phyloP scores from a whole-genome alignment of 2,888 invertebrate species.

The Caenorhabditis macrosperma region DNA sequence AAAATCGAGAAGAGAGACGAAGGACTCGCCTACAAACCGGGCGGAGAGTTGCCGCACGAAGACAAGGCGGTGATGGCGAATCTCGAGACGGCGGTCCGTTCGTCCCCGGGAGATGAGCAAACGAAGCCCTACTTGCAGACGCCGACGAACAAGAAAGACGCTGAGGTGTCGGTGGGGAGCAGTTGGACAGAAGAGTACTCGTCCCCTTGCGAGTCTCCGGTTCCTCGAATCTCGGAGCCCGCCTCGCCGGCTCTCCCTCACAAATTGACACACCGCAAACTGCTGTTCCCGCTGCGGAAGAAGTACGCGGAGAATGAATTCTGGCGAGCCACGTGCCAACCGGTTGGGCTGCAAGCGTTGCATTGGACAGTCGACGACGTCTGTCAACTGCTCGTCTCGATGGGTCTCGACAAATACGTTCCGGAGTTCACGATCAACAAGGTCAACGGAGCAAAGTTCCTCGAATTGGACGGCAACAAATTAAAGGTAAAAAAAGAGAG shows the following conservation, averaged over 20 bases:
- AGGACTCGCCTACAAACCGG: slow-evolving; percentile 63
- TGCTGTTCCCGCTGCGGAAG: slow-evolving; percentile 77
- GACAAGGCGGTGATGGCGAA: slow-evolving; percentile 74
- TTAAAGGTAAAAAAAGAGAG: slow-evolving; percentile 84
- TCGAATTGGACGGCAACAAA: slow-evolving; percentile 92
- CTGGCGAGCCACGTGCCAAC: slow-evolving; percentile 75
- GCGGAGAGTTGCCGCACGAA: slow-evolving; percentile 65
- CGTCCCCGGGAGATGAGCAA: background rate
- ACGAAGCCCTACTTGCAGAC: slow-evolving; percentile 1
- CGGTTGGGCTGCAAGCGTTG: slow-evolving; percentile 76
- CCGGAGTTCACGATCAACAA: slow-evolving; percentile 91
- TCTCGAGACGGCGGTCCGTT: slow-evolving; percentile 32
- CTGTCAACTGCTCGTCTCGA: slow-evolving; percentile 78
- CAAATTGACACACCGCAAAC: slow-evolving; percentile 74
- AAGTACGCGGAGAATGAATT: slow-evolving; percentile 77
- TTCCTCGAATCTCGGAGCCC: slow-evolving; percentile 78
- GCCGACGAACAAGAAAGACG: slow-evolving; percentile 56
- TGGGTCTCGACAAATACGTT: slow-evolving; percentile 89
- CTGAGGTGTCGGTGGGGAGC: slow-evolving; percentile 65
- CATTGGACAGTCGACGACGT: slow-evolving; percentile 79
- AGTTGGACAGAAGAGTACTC: slow-evolving; percentile 66
- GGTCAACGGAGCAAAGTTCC: slow-evolving; percentile 90
- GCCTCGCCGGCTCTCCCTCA: slow-evolving; percentile 78
- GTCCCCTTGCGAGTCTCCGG: slow-evolving; percentile 74
- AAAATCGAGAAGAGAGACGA: slow-evolving; percentile 62